phyloP scores from a whole-genome alignment of 2,113 vertebrate species.

The Corythoichthys intestinalis region DNA sequence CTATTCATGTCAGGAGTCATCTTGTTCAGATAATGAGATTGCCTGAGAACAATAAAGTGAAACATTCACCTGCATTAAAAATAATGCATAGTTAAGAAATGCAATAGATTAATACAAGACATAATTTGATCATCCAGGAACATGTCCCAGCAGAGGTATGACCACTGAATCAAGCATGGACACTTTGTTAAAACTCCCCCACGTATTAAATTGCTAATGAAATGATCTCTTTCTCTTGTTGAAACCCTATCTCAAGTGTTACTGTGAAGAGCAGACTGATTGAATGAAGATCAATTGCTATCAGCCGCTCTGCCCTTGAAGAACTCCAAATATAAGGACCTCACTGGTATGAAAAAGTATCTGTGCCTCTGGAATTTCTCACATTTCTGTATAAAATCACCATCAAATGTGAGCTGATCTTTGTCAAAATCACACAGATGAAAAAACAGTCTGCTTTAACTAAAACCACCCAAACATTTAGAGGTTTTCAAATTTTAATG shows the following conservation, averaged over 20 bases:
- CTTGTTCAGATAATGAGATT: conserved; percentile 3
- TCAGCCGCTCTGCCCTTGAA: conserved; percentile 7
- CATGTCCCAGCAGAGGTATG: no score
- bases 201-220: not conserved
- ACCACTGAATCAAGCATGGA: not conserved
- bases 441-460: no score
- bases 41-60: not conserved
- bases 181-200: not conserved
- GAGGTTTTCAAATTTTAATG: no score
- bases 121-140: not conserved
- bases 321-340: not conserved
- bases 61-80: not conserved
- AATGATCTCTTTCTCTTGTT: conserved; percentile 8
- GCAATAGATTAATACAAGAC: not conserved
- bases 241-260: conserved; percentile 13
- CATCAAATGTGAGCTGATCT: no score
- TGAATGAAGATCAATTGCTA: conserved; percentile 13
- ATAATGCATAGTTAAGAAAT: not conserved
- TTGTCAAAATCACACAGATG: no score
- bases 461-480: no score
- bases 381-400: no score
- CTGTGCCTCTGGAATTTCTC: no score
- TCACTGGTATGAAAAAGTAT: no score
- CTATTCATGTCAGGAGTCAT: conserved; percentile 54
- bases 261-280: not conserved